Conservation (phyloP, 2,797 vertebrate species). For the Hephaestus fuliginosus region DNA sequence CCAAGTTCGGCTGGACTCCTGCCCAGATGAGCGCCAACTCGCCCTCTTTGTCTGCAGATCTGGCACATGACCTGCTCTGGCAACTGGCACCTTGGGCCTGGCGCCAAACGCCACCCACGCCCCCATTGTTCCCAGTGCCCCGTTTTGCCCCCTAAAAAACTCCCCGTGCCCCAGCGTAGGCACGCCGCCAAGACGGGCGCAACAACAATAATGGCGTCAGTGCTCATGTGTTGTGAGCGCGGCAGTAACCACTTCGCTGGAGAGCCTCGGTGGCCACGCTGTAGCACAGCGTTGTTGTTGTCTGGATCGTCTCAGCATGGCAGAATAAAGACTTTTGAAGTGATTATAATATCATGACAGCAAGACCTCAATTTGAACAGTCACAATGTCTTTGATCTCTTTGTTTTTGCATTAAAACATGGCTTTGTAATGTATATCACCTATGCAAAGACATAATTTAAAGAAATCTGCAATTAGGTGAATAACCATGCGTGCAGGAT, state of each 20-base stretch:
- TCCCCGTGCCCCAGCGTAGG: constrained; percentile 50
- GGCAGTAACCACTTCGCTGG: constrained; percentile 18
- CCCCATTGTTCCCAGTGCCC: constrained; percentile 68
- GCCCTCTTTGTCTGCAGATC: constrained; percentile 71
- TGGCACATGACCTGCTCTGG: constrained; percentile 70
- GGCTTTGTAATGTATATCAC: not conserved
- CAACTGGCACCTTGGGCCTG: constrained; percentile 56
- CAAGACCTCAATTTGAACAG: not conserved
- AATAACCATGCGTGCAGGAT: constrained; percentile 9
- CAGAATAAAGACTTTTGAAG: constrained; percentile 21
- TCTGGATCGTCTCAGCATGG: constrained; percentile 12
- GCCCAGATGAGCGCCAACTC: constrained; percentile 69
- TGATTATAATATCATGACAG: not conserved
- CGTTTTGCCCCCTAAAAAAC: constrained; percentile 50
- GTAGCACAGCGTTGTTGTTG: constrained; percentile 30
- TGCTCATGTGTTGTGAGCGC: constrained; percentile 33
- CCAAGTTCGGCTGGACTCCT: constrained; percentile 61
- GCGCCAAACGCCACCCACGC: constrained; percentile 70
- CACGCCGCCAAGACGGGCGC: constrained; percentile 57
- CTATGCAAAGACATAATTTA: not conserved
- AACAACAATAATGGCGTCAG: constrained; percentile 49
- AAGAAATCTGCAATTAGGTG: not conserved
- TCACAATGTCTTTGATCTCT: not conserved
- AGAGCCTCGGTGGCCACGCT: not conserved
- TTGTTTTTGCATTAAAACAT: not conserved